Evolutionary conservation across 2,888 invertebrate species (phyloP).

Genomic region (Pristionchus maxplancki): DNA sequence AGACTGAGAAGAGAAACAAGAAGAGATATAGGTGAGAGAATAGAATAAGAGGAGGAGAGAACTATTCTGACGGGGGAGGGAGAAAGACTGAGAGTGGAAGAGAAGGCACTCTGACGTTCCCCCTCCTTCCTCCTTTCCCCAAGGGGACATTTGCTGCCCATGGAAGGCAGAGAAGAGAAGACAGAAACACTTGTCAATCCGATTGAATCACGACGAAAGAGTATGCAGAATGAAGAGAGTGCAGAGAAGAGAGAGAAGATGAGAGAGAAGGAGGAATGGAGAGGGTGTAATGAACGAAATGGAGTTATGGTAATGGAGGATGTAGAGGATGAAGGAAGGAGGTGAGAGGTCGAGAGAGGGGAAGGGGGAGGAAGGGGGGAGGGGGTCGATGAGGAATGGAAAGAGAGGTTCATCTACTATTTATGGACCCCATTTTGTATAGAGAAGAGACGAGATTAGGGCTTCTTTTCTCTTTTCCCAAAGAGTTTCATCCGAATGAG

Average conservation of each 20-base stretch:
- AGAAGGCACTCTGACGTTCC: neutral
- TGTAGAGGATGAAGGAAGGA: neutral
- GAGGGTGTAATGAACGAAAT: neutral
- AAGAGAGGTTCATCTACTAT: neutral
- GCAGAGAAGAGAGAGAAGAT: neutral
- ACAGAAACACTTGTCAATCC: neutral
- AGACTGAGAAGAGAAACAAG: neutral
- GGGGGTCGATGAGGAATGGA: neutral
- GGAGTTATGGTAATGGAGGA: neutral
- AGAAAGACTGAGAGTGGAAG: constrained; percentile 3
- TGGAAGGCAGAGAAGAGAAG: neutral
- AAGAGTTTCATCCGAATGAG: neutral
- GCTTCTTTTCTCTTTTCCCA: neutral
- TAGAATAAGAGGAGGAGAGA: neutral
- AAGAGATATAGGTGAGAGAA: neutral
- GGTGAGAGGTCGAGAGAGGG: neutral
- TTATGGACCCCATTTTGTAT: neutral
- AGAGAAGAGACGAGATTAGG: neutral
- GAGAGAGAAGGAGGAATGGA: neutral
- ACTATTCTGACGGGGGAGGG: neutral
- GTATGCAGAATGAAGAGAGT: neutral
- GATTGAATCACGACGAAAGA: neutral
- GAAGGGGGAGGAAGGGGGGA: neutral
- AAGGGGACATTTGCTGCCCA: neutral
- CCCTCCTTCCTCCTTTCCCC: constrained; percentile 4